Conservation (phyloP, 2,888 invertebrate genomes). For the Charanyca ferruginea region DNA sequence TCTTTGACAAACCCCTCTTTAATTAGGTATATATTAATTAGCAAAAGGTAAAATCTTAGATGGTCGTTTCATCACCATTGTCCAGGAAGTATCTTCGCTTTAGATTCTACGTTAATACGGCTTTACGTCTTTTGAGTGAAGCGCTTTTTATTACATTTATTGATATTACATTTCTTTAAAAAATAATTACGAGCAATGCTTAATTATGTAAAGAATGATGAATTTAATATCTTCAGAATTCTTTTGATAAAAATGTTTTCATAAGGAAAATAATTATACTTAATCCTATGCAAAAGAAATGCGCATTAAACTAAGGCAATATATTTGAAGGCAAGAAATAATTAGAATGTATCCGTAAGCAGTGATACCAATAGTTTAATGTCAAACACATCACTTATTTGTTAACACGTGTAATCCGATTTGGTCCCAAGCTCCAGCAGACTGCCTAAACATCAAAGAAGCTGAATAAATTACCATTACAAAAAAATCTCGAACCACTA, state of each 20-base stretch:
- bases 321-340: constrained; percentile 1
- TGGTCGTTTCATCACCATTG: constrained; percentile 51
- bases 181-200: constrained; percentile 33
- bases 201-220: constrained; percentile 34
- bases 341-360: background rate
- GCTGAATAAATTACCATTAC: constrained; percentile 27
- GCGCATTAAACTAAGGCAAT: background rate
- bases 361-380: too few species aligned
- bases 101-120: constrained; percentile 30
- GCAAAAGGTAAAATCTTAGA: constrained; percentile 52
- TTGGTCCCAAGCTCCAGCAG: background rate
- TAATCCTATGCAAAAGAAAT: background rate
- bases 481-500: constrained; percentile 35
- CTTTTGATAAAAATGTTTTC: constrained; percentile 35
- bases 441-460: constrained; percentile 15
- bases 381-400: background rate
- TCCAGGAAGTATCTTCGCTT: constrained; percentile 39
- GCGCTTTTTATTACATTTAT: constrained; percentile 24
- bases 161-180: constrained; percentile 25
- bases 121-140: constrained; percentile 28
- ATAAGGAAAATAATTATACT: constrained; percentile 8
- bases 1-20: constrained; percentile 61
- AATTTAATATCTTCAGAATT: constrained; percentile 32
- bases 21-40: constrained; percentile 74
- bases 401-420: constrained; percentile 4